Evolutionary conservation across 1,140 invertebrate genomes (phyloP).

Genomic region (Drosophila micromelanica): DNA sequence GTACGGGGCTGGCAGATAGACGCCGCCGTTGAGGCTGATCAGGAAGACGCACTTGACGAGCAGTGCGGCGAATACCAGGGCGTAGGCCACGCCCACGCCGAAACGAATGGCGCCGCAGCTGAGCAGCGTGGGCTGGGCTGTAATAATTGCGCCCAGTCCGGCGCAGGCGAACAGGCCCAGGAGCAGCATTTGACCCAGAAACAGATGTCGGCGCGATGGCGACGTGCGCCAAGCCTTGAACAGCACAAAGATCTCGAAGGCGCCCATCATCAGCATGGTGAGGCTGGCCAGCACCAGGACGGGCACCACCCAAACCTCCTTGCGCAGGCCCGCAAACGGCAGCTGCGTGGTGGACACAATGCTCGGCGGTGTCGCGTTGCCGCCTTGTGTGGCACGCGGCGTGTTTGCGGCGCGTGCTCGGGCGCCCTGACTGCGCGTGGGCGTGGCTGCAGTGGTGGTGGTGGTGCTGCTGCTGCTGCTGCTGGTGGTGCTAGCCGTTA

Average conservation of each 20-base stretch:
- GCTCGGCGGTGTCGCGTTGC: conserved; percentile 68
- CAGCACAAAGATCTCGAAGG: conserved; percentile 95
- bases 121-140: conserved; percentile 91
- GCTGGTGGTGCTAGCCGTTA: conserved; percentile 39
- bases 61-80: conserved; percentile 95
- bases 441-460: conserved; percentile 40
- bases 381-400: conserved; percentile 34
- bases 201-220: conserved; percentile 93
- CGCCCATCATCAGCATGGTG: conserved; percentile 91
- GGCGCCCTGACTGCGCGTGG: conserved; percentile 60
- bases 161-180: conserved; percentile 94
- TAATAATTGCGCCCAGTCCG: conserved; percentile 91
- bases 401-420: conserved; percentile 67
- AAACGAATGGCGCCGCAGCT: conserved; percentile 94
- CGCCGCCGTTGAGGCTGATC: conserved; percentile 94
- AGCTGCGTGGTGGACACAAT: conserved; percentile 70
- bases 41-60: conserved; percentile 97
- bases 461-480: conserved; percentile 30
- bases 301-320: conserved; percentile 94
- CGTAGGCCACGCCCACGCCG: conserved; percentile 93
- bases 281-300: conserved; percentile 91
- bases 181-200: conserved; percentile 95
- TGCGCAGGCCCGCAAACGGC: conserved; percentile 85
- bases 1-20: conserved; percentile 96
- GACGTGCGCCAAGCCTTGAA: conserved; percentile 94